Conservation (phyloP, 2,113 vertebrate genomes). For the Micronycteris hirsuta region DNA sequence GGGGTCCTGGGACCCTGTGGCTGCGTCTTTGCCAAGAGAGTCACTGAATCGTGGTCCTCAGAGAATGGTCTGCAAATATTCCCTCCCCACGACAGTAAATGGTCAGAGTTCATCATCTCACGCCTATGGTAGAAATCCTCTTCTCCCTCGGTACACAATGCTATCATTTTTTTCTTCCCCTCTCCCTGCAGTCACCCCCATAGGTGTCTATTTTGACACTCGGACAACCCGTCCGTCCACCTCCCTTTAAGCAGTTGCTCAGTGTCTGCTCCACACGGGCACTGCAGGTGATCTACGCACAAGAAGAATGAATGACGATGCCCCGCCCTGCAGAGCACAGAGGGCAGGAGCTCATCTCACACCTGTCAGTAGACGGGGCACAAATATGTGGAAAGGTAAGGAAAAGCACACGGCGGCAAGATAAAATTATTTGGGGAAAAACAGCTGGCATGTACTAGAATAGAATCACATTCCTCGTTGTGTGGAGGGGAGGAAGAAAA, state of each 20-base stretch:
- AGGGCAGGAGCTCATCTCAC: neutral
- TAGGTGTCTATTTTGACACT: neutral
- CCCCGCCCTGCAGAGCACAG: neutral
- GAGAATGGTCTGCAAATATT: neutral
- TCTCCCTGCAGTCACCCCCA: neutral
- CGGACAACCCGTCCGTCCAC: neutral
- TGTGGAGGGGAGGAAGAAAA: neutral
- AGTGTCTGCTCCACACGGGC: neutral
- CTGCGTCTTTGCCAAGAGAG: neutral
- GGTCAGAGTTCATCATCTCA: neutral
- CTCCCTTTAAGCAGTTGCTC: neutral
- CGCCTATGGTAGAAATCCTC: neutral
- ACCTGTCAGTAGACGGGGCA: neutral
- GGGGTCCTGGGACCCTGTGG: neutral
- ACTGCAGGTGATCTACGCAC: neutral
- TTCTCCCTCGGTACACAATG: neutral
- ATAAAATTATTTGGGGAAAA: neutral
- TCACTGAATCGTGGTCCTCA: neutral
- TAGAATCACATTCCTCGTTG: neutral
- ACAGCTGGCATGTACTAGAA: neutral
- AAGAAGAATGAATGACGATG: neutral
- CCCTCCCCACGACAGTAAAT: neutral
- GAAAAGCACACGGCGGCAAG: neutral
- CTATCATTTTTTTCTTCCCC: neutral
- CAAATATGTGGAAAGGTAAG: neutral